phyloP scores from a whole-genome alignment of 2,888 invertebrate species.

The Napeogenes sylphis region DNA sequence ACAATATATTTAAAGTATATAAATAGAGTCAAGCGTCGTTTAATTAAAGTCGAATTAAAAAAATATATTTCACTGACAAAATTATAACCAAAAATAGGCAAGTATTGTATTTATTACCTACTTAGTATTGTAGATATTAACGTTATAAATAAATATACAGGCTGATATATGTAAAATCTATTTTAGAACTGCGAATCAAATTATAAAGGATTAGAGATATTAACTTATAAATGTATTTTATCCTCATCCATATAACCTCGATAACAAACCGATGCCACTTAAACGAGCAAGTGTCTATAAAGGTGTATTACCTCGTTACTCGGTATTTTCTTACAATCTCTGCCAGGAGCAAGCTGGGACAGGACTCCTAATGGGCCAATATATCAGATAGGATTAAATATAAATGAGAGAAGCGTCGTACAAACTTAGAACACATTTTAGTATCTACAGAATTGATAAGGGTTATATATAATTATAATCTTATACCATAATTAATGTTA shows the following conservation, averaged over 20 bases:
- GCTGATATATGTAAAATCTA: too few species aligned
- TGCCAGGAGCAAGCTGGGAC: constrained; percentile 55
- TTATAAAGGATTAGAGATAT: too few species aligned
- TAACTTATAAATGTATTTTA: too few species aligned
- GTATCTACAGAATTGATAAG: not conserved
- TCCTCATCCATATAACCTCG: constrained; percentile 4
- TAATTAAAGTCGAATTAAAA: too few species aligned
- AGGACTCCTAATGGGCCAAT: constrained; percentile 69
- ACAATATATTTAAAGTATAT: too few species aligned
- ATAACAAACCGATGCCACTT: constrained; percentile 27
- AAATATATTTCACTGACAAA: too few species aligned
- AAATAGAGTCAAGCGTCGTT: too few species aligned
- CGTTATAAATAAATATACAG: too few species aligned
- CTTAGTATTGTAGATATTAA: too few species aligned
- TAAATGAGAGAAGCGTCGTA: constrained; percentile 65
- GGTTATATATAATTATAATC: not conserved
- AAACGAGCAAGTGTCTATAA: constrained; percentile 39
- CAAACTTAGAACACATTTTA: constrained; percentile 51
- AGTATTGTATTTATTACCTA: too few species aligned
- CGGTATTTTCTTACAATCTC: constrained; percentile 65
- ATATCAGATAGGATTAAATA: constrained; percentile 74
- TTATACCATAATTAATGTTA: not conserved
- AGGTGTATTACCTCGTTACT: constrained; percentile 51
- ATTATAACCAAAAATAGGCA: too few species aligned
- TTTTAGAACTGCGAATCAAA: not conserved